A percentile compares a stretch with the other conserved stretches of the same genome.
These are phyloP conservation scores for Polyergus mexicanus DNA, from an alignment of 1,140 invertebrate species.

Conservation along the genomic window DNA sequence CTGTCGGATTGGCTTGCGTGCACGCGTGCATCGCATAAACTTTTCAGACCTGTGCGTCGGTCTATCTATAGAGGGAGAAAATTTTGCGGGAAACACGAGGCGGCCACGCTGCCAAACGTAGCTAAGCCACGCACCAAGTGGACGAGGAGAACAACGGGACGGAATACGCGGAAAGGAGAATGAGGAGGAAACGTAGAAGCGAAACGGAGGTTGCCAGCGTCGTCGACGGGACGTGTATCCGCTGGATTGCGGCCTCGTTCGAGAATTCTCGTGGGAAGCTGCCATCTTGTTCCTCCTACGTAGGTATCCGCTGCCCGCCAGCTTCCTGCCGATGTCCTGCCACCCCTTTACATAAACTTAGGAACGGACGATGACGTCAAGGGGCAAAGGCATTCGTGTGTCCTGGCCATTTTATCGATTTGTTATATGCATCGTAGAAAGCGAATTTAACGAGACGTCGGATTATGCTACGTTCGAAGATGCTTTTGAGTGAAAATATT, in stretches of 20 bases:
- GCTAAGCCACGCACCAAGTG: constrained; percentile 74
- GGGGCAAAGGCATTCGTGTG: constrained; percentile 68
- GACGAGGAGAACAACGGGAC: constrained; percentile 38
- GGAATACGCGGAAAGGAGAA: constrained; percentile 45
- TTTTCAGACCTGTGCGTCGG: constrained; percentile 61
- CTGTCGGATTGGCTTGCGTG: constrained; percentile 57
- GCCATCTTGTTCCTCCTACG: constrained; percentile 82
- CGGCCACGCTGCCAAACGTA: constrained; percentile 71
- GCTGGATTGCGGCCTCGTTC: constrained; percentile 84
- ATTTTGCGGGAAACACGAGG: constrained; percentile 70
- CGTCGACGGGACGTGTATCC: constrained; percentile 82
- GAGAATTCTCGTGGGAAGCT: constrained; percentile 80
- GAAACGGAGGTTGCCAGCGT: constrained; percentile 72
- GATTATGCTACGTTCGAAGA: constrained; percentile 6
- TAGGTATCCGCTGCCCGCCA: constrained; percentile 69
- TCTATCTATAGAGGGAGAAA: constrained; percentile 40
- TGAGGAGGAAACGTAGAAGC: constrained; percentile 50
- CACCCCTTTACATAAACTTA: constrained; percentile 83
- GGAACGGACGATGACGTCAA: constrained; percentile 78
- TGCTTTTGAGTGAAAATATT: background rate
- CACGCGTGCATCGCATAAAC: constrained; percentile 56
- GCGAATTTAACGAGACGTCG: constrained; percentile 43
- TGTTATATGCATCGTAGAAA: constrained; percentile 61
- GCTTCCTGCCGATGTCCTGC: constrained; percentile 74
- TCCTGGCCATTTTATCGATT: constrained; percentile 72